Percentiles rank a stretch among this genome's conserved stretches.
These are phyloP conservation scores for Hapalemur alaotrensis DNA, from an alignment of 2,797 vertebrate species.

Conservation along the genomic window DNA sequence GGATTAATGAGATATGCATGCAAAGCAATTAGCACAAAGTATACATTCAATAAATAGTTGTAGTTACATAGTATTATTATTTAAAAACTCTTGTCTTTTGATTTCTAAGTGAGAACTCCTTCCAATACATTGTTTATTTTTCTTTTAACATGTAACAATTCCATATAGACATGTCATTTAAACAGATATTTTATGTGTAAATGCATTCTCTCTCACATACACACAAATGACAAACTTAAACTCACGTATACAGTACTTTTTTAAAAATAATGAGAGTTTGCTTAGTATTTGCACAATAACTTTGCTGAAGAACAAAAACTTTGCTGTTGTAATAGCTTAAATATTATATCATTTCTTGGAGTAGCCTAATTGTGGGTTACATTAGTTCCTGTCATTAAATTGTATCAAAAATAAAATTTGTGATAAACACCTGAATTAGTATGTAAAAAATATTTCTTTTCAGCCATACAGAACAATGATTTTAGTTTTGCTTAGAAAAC, in stretches of 20 bases:
- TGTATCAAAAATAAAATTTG: background rate
- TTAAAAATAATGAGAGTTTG: background rate
- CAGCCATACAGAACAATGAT: background rate
- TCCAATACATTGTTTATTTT: background rate
- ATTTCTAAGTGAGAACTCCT: background rate
- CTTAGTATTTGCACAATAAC: background rate
- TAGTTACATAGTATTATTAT: background rate
- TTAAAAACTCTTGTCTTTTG: background rate
- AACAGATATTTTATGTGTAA: background rate
- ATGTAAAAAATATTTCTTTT: background rate
- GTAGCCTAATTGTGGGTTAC: background rate
- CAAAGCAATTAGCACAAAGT: background rate
- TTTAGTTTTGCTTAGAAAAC: slow-evolving; percentile 20
- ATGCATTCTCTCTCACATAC: background rate
- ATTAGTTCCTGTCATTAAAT: background rate
- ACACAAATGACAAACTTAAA: background rate
- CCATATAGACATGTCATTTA: background rate
- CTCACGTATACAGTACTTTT: background rate
- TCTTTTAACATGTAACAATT: background rate
- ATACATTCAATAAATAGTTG: background rate
- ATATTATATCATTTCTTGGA: background rate
- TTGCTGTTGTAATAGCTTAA: background rate
- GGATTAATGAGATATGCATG: background rate
- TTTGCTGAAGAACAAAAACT: background rate
- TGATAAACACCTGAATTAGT: background rate